These are phyloP conservation scores for Ceratotherium simum DNA, from an alignment of 2,113 vertebrate species.

Conservation along the genomic window DNA sequence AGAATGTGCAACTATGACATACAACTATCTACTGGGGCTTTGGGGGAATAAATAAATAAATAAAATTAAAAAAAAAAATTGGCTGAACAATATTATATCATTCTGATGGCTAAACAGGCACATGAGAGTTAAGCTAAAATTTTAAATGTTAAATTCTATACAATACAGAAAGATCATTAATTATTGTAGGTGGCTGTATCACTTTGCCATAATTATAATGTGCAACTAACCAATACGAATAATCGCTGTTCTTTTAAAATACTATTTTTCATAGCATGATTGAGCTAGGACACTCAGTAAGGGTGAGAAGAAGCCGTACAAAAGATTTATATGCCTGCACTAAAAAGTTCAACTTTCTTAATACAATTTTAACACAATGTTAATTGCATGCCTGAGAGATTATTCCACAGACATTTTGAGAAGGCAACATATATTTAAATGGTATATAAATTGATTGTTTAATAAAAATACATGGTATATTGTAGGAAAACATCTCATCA, in stretches of 20 bases:
- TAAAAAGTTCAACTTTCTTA: constrained; percentile 31
- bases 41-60: no score
- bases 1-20: no score
- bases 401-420: constrained; percentile 20
- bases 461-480: background rate
- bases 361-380: background rate
- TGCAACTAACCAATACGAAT: constrained; percentile 57
- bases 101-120: background rate
- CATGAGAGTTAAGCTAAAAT: background rate
- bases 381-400: constrained; percentile 9
- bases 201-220: constrained; percentile 56
- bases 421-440: constrained; percentile 24
- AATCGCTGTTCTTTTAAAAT: constrained; percentile 50
- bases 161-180: constrained; percentile 40
- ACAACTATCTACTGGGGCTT: no score
- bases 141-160: constrained; percentile 24
- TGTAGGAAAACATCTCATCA: background rate
- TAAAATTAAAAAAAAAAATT: no score
- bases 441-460: background rate
- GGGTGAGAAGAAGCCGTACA: background rate
- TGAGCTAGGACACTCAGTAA: background rate
- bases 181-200: constrained; percentile 31
- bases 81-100: background rate
- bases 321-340: background rate
- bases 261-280: constrained; percentile 49